Conservation (phyloP, 2,797 vertebrate species). For the Phylloscopus collybita region DNA sequence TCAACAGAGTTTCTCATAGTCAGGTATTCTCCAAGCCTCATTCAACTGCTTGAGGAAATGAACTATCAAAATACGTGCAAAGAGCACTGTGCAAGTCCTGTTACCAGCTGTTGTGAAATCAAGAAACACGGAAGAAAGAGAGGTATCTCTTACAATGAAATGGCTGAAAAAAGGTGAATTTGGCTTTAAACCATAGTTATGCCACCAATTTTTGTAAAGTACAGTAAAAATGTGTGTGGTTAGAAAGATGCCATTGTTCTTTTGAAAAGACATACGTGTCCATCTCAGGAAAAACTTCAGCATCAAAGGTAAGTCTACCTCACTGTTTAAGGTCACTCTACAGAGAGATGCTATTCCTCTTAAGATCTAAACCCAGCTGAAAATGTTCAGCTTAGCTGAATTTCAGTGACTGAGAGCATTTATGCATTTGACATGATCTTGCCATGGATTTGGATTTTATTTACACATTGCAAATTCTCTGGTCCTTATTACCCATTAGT, state of each 20-base stretch:
- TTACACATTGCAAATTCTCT: neutral
- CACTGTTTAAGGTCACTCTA: neutral
- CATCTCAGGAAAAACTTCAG: neutral
- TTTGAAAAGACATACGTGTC: neutral
- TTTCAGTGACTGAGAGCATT: neutral
- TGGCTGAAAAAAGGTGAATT: neutral
- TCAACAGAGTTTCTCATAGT: neutral
- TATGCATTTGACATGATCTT: neutral
- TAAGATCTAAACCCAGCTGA: neutral
- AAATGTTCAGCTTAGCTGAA: neutral
- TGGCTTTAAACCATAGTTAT: neutral
- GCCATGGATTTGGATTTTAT: neutral
- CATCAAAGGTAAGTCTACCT: neutral
- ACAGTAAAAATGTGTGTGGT: neutral
- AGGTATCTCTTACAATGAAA: neutral
- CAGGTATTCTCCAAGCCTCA: neutral
- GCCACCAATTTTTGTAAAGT: neutral
- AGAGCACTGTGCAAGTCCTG: accelerated
- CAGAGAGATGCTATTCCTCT: neutral
- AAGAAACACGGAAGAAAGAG: neutral
- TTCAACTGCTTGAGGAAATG: neutral
- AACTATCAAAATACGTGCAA: neutral
- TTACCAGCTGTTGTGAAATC: neutral
- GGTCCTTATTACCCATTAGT: neutral
- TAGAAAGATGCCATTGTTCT: neutral